Base-by-base conservation (phyloP, 2,888 invertebrate species). In the Galerucella calmariensis region DNA sequence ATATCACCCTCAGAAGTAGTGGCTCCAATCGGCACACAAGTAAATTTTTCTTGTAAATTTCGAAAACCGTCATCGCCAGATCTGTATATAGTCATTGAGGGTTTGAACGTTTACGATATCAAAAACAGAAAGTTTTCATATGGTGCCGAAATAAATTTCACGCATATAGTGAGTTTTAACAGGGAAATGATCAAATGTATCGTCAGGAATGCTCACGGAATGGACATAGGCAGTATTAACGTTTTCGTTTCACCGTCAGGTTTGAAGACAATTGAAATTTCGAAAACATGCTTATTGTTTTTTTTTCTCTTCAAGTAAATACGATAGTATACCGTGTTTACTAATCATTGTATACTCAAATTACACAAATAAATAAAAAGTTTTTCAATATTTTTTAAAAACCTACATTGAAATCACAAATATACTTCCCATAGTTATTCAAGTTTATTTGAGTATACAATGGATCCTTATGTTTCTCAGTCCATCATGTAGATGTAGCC, bases 1-100 rank as follows among this genome's bases (percentile, higher is more conserved):
- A 85, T 90, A 82, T 87, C 84, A 73, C 90, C 90, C 48, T 85
- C 88, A 80, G 86, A 84, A 78, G 87, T 87, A 68, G 81, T 82
- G 62, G 87, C 87, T 61, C 83, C 86, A 59, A 84, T 87, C 59
- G 87, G 88, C 74, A 83, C 85, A 65, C 78, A 83, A 77, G 86
- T 90, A 75, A 81, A 80, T 76, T 88, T 90, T 83, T 87, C 85
- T 76, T 91, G 90, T 85, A 88, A 87, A 75, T 90, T 90, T 84
- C 83, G 87, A 74, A 88, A 88, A 80, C 79, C 82, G 24, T 67
- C 67, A 2, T 73, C 75, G 20, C 16, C 72, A 14, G 75, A 81
- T 72, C 75, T 80, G 70, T 74, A 80, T 69, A 77, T 82, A 68
- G 69, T 75, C 61, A 76, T 82, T 69, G 77, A 80, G 73, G 78